Percentiles rank a stretch among this genome's conserved stretches.
Conservation (phyloP, 2,797 vertebrate genomes). For the Myotis findleyi region DNA sequence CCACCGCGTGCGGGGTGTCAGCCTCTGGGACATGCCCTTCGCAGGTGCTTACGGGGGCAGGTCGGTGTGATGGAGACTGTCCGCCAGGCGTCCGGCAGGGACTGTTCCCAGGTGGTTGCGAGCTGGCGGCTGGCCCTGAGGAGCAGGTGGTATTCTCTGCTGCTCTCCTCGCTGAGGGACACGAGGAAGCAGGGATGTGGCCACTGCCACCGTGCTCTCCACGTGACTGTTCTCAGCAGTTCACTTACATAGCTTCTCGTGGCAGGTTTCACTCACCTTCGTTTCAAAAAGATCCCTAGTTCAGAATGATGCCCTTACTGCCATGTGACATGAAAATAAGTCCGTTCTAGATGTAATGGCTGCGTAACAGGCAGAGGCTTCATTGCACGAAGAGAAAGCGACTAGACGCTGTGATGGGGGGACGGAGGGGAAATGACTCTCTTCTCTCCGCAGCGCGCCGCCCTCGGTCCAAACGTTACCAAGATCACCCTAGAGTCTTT, state of each 20-base stretch:
- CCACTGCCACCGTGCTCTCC: background rate
- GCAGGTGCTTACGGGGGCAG: too few species aligned
- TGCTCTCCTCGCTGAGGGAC: constrained; percentile 3
- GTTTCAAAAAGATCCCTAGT: background rate
- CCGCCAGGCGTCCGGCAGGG: too few species aligned
- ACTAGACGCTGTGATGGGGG: background rate
- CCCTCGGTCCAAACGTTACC: constrained; percentile 95
- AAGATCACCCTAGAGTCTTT: constrained; percentile 99
- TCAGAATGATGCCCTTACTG: background rate
- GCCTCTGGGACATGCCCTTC: too few species aligned
- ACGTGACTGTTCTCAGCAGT: background rate
- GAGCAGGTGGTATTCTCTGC: background rate
- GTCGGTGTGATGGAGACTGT: too few species aligned
- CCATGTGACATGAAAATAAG: background rate
- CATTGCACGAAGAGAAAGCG: background rate
- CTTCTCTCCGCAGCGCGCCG: constrained; percentile 90
- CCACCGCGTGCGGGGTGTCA: background rate
- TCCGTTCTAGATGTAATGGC: background rate
- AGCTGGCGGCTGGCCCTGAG: background rate
- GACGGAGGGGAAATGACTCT: background rate
- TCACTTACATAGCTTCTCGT: background rate
- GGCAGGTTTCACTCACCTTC: too few species aligned
- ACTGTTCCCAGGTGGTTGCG: too few species aligned
- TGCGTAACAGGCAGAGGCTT: background rate
- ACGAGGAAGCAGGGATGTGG: background rate